Evolutionary conservation across 2,888 invertebrate species (phyloP).

Genomic region (Labia minor): DNA sequence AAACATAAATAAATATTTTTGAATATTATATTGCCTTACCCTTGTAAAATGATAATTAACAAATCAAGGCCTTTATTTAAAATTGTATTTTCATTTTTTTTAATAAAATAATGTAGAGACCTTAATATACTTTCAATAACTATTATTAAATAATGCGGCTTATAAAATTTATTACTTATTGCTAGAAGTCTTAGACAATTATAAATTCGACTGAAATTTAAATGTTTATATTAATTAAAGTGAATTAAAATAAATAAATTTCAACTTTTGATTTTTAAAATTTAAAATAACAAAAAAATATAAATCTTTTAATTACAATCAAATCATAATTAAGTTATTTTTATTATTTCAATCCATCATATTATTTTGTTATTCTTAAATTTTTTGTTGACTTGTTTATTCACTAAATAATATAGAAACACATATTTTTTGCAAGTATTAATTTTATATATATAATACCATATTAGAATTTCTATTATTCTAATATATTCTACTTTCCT

Average conservation of each 20-base stretch:
- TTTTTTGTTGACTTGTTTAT: no score
- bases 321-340: no score
- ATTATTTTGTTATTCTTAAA: no score
- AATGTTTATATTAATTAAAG: no score
- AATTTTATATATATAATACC: no score
- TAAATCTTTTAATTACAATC: no score
- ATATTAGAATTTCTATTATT: no score
- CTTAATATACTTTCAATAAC: background rate
- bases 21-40: no score
- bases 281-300: background rate
- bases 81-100: background rate
- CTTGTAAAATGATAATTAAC: background rate
- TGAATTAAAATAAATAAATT: background rate
- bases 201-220: background rate
- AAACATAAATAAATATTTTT: background rate
- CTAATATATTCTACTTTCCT: no score
- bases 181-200: background rate
- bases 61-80: background rate
- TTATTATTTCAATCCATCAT: no score
- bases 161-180: constrained; percentile 7
- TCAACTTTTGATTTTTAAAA: background rate
- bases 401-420: no score
- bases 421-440: no score
- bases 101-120: background rate
- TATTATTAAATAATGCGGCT: background rate